Conservation (phyloP, 1,140 invertebrate genomes). For the Drosophila quadrilineata region DNA sequence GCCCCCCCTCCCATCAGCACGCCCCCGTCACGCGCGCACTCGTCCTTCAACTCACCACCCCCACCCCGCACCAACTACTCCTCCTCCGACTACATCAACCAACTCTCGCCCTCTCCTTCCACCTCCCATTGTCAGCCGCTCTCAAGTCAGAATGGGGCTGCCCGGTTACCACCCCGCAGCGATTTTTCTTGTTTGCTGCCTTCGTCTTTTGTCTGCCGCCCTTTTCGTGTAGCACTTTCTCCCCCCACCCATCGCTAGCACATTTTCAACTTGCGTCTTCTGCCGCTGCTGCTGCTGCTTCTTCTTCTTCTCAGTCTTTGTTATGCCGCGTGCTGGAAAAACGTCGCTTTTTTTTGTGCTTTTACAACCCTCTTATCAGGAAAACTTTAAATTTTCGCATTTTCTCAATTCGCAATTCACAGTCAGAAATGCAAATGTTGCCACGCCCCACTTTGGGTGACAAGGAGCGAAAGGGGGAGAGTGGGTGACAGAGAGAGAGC, state of each 20-base stretch:
- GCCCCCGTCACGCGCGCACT: too few species aligned
- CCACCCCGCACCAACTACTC: constrained; percentile 8
- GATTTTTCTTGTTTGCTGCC: constrained; percentile 72
- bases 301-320: too few species aligned
- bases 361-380: constrained; percentile 76
- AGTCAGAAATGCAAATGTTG: constrained; percentile 68
- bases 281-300: constrained; percentile 9
- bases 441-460: constrained; percentile 36
- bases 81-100: neutral
- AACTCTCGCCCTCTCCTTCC: neutral
- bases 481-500: neutral
- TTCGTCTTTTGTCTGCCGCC: constrained; percentile 72
- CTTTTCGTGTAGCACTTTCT: constrained; percentile 76
- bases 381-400: constrained; percentile 77
- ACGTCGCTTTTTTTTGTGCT: constrained; percentile 67
- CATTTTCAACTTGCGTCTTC: constrained; percentile 15
- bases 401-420: constrained; percentile 71
- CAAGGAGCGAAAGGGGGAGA: too few species aligned
- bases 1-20: constrained; percentile 18
- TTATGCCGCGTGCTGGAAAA: constrained; percentile 7
- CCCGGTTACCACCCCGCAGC: constrained; percentile 46
- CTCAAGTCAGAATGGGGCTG: too few species aligned
- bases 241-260: constrained; percentile 74
- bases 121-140: too few species aligned
- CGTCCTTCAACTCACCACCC: too few species aligned